phyloP scores from a whole-genome alignment of 2,113 vertebrate species.

The Columba janthina region DNA sequence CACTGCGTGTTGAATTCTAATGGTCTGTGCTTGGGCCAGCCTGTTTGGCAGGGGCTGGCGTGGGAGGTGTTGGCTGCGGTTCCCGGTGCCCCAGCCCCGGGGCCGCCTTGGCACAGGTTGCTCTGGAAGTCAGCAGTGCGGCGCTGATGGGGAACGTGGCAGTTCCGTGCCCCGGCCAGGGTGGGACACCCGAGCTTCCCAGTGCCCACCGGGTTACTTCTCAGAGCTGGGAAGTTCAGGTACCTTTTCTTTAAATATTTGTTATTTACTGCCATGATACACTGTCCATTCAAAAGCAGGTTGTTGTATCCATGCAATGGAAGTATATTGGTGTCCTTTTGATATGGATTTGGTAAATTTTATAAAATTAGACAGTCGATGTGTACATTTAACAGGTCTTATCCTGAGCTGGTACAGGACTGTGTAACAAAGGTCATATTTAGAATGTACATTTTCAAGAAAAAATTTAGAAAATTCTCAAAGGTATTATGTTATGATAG shows the following conservation, averaged over 20 bases:
- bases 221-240: not conserved
- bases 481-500: not conserved
- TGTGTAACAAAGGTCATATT: not conserved
- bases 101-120: fast-evolving
- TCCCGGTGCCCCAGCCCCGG: not conserved
- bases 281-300: not conserved
- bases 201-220: not conserved
- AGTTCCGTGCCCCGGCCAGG: not conserved
- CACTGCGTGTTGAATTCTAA: constrained; percentile 47
- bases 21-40: not conserved
- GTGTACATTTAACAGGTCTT: not conserved
- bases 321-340: not conserved
- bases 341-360: not conserved
- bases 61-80: not conserved
- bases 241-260: not conserved
- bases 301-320: fast-evolving
- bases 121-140: not conserved
- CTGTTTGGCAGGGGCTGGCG: not conserved
- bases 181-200: not conserved
- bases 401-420: not conserved
- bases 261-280: not conserved
- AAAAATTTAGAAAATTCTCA: not conserved
- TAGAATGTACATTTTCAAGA: not conserved
- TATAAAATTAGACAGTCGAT: not conserved
- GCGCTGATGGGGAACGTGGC: not conserved